Evolutionary conservation across 1,140 invertebrate species (phyloP), one percentile per base, ranked within the genome.

Genomic region (Lanistes nyassanus): DNA sequence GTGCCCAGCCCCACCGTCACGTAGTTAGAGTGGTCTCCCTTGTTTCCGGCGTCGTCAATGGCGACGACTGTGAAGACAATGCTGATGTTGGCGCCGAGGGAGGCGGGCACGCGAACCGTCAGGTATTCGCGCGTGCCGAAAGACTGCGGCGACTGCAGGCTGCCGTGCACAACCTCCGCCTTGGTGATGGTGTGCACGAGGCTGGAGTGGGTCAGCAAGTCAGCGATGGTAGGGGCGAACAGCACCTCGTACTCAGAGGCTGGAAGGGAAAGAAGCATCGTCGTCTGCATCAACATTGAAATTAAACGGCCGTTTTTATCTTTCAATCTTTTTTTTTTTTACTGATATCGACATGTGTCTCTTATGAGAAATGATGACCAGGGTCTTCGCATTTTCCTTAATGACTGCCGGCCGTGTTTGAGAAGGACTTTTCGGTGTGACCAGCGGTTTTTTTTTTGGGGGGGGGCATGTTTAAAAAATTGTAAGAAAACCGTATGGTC

Each of bases 1-100:
- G 26, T 75, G 68, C 71, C 78, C 60, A 83, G 78, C 19, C 76
- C 76, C 16, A 76, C 77, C n/a, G 85, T 84, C 26, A 81, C 91
- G 81, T 91, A 90, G 82, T 93, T 93, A 0, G 92, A 93, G 34
- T 91, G 81, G 4, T 90, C 90, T 1, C 91, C 90, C 13, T 85
- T 83, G 55, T 89, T 86, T 21, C 86, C 86, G n/a, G 74, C 75
- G 23, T 83, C 80, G 73, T 90, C 89, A 65, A 90, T 89, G 0
- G 91, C 91, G 39, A 91, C 84, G 4, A 93, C 83, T 26, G 91
- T 90, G 76, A 93, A 90, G 79, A 80, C 80, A 55, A 80, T 77
- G 31, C 74, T 75, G 34, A 19, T 86, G 53, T 65, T 70, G 19
- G 39, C n/a, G 37, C 31, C 34, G 23, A 60, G 70, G 5, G 53